Conservation (phyloP, 2,113 vertebrate genomes). For the Chloebia gouldiae region DNA sequence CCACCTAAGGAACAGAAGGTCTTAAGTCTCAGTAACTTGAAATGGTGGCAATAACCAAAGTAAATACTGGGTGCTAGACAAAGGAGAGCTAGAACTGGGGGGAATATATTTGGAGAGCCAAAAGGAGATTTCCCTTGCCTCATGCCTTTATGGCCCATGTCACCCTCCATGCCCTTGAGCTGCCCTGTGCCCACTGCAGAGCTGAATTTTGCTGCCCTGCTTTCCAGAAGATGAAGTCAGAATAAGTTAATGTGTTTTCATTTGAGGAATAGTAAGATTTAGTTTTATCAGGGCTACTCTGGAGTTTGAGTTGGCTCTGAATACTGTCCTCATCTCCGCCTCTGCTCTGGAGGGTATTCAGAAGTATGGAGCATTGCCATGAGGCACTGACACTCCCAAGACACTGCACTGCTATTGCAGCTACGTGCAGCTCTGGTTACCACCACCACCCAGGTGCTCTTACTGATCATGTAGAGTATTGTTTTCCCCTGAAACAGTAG, state of each 20-base stretch:
- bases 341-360: neutral
- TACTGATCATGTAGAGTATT: neutral
- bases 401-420: neutral
- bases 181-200: neutral
- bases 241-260: conserved; percentile 27
- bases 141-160: neutral
- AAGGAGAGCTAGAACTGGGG: neutral
- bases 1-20: neutral
- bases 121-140: neutral
- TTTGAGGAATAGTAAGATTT: neutral
- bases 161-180: neutral
- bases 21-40: neutral
- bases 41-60: neutral
- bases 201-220: neutral
- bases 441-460: neutral
- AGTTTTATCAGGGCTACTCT: conserved; percentile 3
- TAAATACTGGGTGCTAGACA: neutral
- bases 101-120: neutral
- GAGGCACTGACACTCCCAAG: neutral
- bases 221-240: neutral
- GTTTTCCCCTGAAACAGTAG: neutral
- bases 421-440: neutral
- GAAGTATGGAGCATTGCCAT: neutral
- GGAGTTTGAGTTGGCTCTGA: conserved; percentile 18
- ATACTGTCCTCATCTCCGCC: fast-evolving